Evolutionary conservation across 1,140 invertebrate genomes (phyloP), one percentile per base, ranked within the genome.

Genomic region (Zophobas morio): DNA sequence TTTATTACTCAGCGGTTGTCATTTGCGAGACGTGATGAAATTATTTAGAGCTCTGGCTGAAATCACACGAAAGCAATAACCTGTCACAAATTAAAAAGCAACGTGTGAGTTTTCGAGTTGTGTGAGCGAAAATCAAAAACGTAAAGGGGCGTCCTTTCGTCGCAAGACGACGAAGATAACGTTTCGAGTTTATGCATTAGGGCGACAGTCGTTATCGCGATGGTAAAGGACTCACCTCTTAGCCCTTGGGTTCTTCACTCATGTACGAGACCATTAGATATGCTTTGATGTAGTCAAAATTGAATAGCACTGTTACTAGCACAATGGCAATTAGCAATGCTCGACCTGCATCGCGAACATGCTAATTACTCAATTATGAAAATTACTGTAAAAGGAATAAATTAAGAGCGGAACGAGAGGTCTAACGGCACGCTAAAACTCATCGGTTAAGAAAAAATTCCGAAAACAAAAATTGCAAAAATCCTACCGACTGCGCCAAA

Each of bases 301-400:
- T 66, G 39, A 66, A 66, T 66, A 66, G 36, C 37, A 66, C 60
- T 46, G 60, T 66, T 60, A 42, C 60, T 46, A 47, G 37, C 39
- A 66, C 60, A 66, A 66, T 66, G 42, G 60, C 37, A 66, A 66
- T 66, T 66, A 66, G 60, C 60, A 66, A 66, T 66, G 60, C 60
- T 66, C 33, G 60, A 66, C 60, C 60, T 66, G 60, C 60, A 66
- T 66, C 60, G 60, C 60, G 60, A 66, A 66, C 39, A 66, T 66
- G 60, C n/a, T 66, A 66, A 66, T 66, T 66, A 66, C 60, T 66
- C 60, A 66, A 66, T 66, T 66, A 66, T 32, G 60, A 66, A 66
- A 66, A 66, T 66, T 66, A 66, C 42, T 66, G 39, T 66, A 42
- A 66, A 32, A 40, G 37, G 8, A 66, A 42, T n/a, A 66, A 39